Percentiles rank a stretch among this genome's conserved stretches.
phyloP scores from a whole-genome alignment of 2,888 invertebrate species.

The Athalia circularis region DNA sequence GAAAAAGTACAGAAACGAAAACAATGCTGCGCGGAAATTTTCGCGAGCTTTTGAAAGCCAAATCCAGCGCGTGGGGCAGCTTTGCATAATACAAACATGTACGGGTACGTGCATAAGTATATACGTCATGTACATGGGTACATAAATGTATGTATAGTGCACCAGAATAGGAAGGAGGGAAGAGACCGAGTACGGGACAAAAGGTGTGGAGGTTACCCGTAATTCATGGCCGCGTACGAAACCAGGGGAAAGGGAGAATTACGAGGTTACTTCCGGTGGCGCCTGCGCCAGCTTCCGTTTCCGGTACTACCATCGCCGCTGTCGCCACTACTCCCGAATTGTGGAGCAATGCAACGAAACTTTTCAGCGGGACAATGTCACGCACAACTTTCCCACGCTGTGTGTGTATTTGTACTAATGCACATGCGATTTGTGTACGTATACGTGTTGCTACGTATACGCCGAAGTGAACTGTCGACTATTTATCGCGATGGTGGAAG shows the following conservation, averaged over 20 bases:
- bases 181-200: slow-evolving; percentile 45
- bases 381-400: slow-evolving; percentile 68
- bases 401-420: slow-evolving; percentile 2
- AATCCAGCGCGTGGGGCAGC: too few relatives aligned
- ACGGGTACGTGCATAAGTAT: too few relatives aligned
- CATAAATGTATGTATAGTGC: not conserved
- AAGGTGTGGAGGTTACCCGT: slow-evolving; percentile 52
- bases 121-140: too few relatives aligned
- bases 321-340: slow-evolving; percentile 50
- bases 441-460: not conserved
- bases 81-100: too few relatives aligned
- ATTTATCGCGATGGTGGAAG: too few relatives aligned
- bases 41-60: too few relatives aligned
- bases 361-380: slow-evolving; percentile 65
- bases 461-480: too few relatives aligned
- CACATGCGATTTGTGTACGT: not conserved
- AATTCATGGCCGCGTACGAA: slow-evolving; percentile 43
- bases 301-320: slow-evolving; percentile 64
- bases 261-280: slow-evolving; percentile 74
- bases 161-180: slow-evolving; percentile 38
- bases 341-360: slow-evolving; percentile 61
- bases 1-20: too few relatives aligned
- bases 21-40: too few relatives aligned
- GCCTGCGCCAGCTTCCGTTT: slow-evolving; percentile 73
- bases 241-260: slow-evolving; percentile 69